These are phyloP conservation scores for Lasioglossum malachurum DNA, from an alignment of 2,888 invertebrate species.

Conservation along the genomic window DNA sequence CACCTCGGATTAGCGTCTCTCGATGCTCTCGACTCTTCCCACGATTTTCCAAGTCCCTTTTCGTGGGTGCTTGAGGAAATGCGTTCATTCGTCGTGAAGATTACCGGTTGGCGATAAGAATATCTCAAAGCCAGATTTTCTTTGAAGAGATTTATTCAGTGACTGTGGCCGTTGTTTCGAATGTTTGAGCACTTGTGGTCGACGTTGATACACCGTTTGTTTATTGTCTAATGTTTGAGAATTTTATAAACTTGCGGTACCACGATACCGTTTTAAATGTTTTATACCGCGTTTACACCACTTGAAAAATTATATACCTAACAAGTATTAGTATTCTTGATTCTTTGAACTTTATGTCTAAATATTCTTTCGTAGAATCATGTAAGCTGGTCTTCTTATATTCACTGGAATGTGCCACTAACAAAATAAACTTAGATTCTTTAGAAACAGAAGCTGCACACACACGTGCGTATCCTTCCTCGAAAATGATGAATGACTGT, in stretches of 20 bases:
- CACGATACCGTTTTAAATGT: too few relatives aligned
- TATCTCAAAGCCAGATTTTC: not conserved
- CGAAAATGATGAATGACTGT: slow-evolving; percentile 2
- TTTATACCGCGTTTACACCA: too few relatives aligned
- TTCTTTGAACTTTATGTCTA: not conserved
- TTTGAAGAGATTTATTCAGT: not conserved
- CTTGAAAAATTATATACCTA: too few relatives aligned
- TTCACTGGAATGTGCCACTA: not conserved
- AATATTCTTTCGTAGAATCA: not conserved
- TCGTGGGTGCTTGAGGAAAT: not conserved
- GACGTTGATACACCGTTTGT: too few relatives aligned
- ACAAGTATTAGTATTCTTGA: not conserved
- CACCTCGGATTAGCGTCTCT: too few relatives aligned
- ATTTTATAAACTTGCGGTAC: too few relatives aligned
- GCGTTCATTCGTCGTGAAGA: too few relatives aligned
- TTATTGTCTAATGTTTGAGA: too few relatives aligned
- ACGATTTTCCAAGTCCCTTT: not conserved
- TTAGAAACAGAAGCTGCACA: not conserved
- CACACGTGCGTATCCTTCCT: not conserved
- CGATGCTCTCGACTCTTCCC: not conserved
- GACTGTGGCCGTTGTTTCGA: too few relatives aligned
- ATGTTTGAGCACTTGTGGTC: too few relatives aligned
- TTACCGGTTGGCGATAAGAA: not conserved
- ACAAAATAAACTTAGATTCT: not conserved
- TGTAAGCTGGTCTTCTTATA: not conserved